Conservation (phyloP, 2,797 vertebrate genomes). For the Halcyon leucocephala region DNA sequence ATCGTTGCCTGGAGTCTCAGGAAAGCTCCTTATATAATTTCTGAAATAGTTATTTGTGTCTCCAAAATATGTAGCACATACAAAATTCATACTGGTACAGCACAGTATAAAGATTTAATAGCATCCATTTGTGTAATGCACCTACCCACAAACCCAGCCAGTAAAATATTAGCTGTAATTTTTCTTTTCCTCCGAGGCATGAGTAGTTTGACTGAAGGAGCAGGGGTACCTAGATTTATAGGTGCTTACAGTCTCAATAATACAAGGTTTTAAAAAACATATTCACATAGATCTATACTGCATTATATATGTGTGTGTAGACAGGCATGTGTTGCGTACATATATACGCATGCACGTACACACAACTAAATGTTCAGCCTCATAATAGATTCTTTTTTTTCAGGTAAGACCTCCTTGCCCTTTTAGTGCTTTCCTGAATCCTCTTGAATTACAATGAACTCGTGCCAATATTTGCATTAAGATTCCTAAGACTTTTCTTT, state of each 20-base stretch:
- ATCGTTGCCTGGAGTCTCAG: constrained; percentile 39
- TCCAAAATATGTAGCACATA: constrained; percentile 47
- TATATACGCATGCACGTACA: neutral
- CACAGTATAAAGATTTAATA: constrained; percentile 29
- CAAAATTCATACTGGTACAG: constrained; percentile 29
- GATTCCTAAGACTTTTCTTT: constrained; percentile 13
- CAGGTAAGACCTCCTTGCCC: neutral
- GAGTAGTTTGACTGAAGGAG: neutral
- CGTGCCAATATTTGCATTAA: constrained; percentile 32
- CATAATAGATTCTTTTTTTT: neutral
- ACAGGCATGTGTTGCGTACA: neutral
- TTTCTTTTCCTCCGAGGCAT: neutral
- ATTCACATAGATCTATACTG: neutral
- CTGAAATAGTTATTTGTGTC: constrained; percentile 42
- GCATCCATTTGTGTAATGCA: constrained; percentile 25
- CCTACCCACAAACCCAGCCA: neutral
- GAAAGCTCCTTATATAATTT: constrained; percentile 31
- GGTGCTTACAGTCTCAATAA: neutral
- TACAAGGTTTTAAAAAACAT: neutral
- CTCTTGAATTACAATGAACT: constrained; percentile 23
- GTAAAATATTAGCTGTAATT: constrained; percentile 40
- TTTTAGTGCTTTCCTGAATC: neutral
- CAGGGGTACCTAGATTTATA: neutral
- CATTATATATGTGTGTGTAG: neutral
- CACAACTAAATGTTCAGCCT: neutral